Conservation (phyloP, 2,113 vertebrate genomes). For the Clarias gariepinus region DNA sequence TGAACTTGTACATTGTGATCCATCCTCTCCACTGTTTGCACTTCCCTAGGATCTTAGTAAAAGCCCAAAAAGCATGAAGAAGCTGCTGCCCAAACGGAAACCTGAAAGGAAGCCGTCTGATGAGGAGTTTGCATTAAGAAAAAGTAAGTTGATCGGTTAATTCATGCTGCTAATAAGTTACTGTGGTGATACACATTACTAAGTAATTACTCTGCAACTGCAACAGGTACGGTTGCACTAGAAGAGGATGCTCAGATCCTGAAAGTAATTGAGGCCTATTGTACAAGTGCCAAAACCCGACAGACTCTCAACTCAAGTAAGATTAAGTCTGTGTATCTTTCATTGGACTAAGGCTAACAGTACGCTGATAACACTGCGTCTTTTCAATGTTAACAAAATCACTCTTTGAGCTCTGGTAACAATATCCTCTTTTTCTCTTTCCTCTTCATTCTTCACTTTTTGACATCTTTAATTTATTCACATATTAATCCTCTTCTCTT, state of each 20-base stretch:
- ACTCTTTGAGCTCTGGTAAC: conserved; percentile 68
- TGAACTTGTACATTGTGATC: background rate
- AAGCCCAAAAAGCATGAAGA: conserved; percentile 99
- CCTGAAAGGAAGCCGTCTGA: conserved; percentile 96
- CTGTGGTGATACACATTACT: background rate
- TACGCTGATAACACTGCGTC: background rate
- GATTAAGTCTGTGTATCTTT: conserved; percentile 58
- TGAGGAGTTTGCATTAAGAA: conserved; percentile 94
- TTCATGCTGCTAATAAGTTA: background rate
- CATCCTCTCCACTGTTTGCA: background rate
- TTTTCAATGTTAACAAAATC: conserved; percentile 57
- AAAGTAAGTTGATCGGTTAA: conserved; percentile 79
- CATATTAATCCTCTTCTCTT: conserved; percentile 47
- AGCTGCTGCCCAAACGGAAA: conserved; percentile 95
- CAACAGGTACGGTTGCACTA: conserved; percentile 90
- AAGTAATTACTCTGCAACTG: background rate
- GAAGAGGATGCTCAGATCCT: conserved; percentile 98
- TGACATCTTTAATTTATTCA: conserved; percentile 48
- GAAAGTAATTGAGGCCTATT: conserved; percentile 98
- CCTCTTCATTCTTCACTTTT: conserved; percentile 61
- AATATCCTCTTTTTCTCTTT: conserved; percentile 67
- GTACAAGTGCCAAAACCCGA: conserved; percentile 98
- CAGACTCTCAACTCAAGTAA: conserved; percentile 99
- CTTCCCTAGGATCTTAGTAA: conserved; percentile 90
- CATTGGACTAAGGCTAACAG: conserved; percentile 1